Conservation (phyloP, 2,797 vertebrate species). For the Crocidura indochinensis region DNA sequence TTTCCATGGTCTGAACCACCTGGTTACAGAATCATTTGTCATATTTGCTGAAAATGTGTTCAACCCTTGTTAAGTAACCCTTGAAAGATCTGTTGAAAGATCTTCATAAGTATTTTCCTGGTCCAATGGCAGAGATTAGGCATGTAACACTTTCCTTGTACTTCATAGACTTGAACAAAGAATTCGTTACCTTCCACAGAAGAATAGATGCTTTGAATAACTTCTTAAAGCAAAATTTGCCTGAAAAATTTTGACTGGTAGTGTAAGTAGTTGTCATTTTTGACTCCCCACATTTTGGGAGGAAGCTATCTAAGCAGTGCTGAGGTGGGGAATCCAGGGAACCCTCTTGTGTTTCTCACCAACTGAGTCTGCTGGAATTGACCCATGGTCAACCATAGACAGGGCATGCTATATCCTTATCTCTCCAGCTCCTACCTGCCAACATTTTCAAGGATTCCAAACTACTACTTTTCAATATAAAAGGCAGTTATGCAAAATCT, state of each 20-base stretch:
- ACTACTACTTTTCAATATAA: constrained; percentile 7
- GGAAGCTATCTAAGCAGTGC: too few species aligned
- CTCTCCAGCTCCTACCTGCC: not conserved
- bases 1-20: constrained; percentile 33
- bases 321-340: too few species aligned
- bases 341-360: too few species aligned
- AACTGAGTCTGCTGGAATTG: too few species aligned
- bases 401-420: too few species aligned
- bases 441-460: constrained; percentile 21
- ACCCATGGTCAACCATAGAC: too few species aligned
- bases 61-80: constrained; percentile 61
- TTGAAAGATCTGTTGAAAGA: constrained; percentile 58
- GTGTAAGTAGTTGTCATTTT: not conserved
- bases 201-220: constrained; percentile 44
- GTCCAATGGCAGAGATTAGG: constrained; percentile 37
- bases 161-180: constrained; percentile 10
- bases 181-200: not conserved
- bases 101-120: constrained; percentile 46
- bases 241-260: constrained; percentile 12
- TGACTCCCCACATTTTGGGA: constrained; percentile 15
- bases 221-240: constrained; percentile 48
- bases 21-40: constrained; percentile 45
- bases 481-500: not conserved
- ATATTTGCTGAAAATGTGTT: constrained; percentile 69
- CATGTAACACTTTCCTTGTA: not conserved